Evolutionary conservation across 2,888 invertebrate genomes (phyloP).

Genomic region (Orthonychiurus folsomi): DNA sequence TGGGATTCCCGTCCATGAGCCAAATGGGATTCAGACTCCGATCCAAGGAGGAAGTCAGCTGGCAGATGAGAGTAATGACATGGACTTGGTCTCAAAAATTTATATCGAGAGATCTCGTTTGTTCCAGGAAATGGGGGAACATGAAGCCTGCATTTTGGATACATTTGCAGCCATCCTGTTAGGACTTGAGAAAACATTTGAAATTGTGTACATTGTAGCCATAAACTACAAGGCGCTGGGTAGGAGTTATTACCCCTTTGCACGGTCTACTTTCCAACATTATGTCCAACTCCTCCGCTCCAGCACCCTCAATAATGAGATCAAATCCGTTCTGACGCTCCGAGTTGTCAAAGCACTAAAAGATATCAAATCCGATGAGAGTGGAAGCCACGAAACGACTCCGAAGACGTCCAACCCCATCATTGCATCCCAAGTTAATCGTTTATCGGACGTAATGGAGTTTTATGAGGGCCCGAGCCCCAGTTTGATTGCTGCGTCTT

Average conservation of each 20-base stretch:
- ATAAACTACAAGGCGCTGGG: constrained; percentile 18
- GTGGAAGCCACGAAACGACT: neutral
- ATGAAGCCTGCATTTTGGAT: constrained; percentile 18
- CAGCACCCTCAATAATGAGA: constrained; percentile 24
- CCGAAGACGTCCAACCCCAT: neutral
- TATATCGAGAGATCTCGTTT: constrained; percentile 19
- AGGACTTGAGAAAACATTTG: constrained; percentile 12
- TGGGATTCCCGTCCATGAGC: neutral
- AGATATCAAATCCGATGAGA: constrained; percentile 24
- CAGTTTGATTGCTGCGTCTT: constrained; percentile 22
- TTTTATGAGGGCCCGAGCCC: constrained; percentile 21
- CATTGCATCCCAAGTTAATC: neutral
- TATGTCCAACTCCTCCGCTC: constrained; percentile 19
- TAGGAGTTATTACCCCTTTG: constrained; percentile 10
- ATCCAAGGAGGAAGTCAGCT: neutral
- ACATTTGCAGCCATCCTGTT: constrained; percentile 13
- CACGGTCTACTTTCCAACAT: constrained; percentile 19
- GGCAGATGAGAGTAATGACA: neutral
- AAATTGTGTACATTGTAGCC: constrained; percentile 13
- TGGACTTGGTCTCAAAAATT: constrained; percentile 17
- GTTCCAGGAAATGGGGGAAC: constrained; percentile 15
- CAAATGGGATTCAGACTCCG: neutral
- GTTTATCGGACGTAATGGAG: constrained; percentile 6
- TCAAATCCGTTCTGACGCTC: constrained; percentile 31
- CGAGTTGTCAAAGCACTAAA: constrained; percentile 30